Evolutionary conservation across 2,888 invertebrate species (phyloP).

Genomic region (Lumbricus terrestris): DNA sequence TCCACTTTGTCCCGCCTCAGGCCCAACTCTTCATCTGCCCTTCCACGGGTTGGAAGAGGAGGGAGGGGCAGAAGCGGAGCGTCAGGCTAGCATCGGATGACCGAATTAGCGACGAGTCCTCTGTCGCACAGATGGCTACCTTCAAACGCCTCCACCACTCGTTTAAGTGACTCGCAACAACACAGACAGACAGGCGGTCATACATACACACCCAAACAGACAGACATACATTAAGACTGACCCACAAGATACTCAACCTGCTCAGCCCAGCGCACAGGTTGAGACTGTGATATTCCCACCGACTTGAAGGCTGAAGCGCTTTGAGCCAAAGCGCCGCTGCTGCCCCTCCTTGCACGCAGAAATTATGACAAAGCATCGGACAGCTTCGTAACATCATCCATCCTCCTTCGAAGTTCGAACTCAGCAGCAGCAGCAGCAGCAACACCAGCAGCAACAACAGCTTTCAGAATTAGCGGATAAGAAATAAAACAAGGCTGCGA

Average conservation of each 20-base stretch:
- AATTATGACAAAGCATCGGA: not conserved
- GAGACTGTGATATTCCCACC: not conserved
- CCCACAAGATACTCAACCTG: not conserved
- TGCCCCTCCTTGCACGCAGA: not conserved
- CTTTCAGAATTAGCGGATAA: not conserved
- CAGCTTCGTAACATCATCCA: not conserved
- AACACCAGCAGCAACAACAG: not conserved
- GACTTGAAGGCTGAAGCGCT: too few species aligned
- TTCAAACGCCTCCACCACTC: not conserved
- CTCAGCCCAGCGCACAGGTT: not conserved
- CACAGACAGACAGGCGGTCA: not conserved
- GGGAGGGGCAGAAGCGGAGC: too few species aligned
- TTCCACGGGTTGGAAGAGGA: not conserved
- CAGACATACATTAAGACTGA: too few species aligned
- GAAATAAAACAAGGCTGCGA: not conserved
- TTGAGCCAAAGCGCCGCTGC: not conserved
- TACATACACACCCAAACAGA: not conserved
- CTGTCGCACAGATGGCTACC: not conserved
- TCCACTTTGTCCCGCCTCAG: not conserved
- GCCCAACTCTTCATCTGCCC: not conserved
- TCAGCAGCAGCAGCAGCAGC: not conserved
- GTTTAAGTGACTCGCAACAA: not conserved
- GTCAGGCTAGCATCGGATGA: not conserved
- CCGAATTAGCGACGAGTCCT: not conserved
- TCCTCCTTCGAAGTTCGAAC: not conserved